phyloP scores from a whole-genome alignment of 1,140 invertebrate species.

The Diploscapter pachys region DNA sequence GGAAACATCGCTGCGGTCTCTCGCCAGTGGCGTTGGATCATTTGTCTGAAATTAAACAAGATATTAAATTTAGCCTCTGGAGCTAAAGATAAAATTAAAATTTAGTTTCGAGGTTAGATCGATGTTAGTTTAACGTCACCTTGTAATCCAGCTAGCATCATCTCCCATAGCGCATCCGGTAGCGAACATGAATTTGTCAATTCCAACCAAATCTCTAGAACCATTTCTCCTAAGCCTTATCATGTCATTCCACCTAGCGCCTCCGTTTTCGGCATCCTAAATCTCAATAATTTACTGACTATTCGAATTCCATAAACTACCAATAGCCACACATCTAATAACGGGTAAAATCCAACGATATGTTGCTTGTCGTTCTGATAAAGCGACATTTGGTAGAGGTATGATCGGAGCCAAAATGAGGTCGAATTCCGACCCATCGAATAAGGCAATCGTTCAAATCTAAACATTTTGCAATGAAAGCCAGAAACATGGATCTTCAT shows the following conservation, averaged over 20 bases:
- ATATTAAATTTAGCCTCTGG: no score
- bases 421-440: constrained; percentile 42
- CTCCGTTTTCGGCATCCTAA: constrained; percentile 34
- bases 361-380: constrained; percentile 18
- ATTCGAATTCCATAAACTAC: constrained; percentile 4
- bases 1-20: constrained; percentile 23
- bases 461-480: no score
- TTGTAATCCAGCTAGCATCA: constrained; percentile 26
- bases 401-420: constrained; percentile 39
- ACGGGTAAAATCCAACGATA: constrained; percentile 28
- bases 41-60: no score
- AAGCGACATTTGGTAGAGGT: constrained; percentile 32
- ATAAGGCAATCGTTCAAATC: constrained; percentile 36
- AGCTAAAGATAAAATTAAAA: no score
- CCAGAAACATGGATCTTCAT: no score
- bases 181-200: constrained; percentile 42
- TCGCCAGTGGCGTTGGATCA: constrained; percentile 37
- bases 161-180: constrained; percentile 39
- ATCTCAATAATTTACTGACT: constrained; percentile 9
- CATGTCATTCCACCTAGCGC: constrained; percentile 40
- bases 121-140: neutral
- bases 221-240: constrained; percentile 21
- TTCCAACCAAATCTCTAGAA: constrained; percentile 32
- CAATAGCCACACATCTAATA: constrained; percentile 28
- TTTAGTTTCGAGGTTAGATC: no score